phyloP scores from a whole-genome alignment of 2,113 vertebrate genomes.

The Varanus salvator region DNA sequence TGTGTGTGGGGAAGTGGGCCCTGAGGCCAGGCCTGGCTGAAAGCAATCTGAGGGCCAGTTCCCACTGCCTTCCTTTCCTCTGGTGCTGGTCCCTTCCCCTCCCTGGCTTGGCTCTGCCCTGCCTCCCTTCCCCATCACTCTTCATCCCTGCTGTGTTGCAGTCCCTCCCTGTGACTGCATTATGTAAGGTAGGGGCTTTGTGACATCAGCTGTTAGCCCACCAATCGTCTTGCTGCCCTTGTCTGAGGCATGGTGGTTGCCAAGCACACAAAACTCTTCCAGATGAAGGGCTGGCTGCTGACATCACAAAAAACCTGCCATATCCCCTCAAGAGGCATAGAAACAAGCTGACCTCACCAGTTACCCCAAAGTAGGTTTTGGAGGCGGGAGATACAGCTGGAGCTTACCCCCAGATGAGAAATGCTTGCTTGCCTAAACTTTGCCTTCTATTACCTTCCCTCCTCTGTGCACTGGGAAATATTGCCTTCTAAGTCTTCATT shows the following conservation, averaged over 20 bases:
- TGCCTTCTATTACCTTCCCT: not conserved
- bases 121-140: not conserved
- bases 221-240: not conserved
- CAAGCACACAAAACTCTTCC: not conserved
- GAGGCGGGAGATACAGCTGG: not conserved
- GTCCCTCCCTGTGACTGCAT: not conserved
- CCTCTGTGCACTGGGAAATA: too few relatives aligned
- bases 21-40: not conserved
- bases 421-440: not conserved
- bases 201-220: not conserved
- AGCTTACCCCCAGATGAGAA: not conserved
- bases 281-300: not conserved
- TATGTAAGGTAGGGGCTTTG: not conserved
- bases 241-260: not conserved
- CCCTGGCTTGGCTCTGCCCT: not conserved
- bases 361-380: not conserved
- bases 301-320: not conserved
- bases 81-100: too few relatives aligned
- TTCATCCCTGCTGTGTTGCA: not conserved
- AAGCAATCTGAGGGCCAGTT: not conserved
- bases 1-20: fast-evolving
- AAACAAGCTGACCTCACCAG: not conserved
- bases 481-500: too few relatives aligned
- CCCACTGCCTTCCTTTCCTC: not conserved
- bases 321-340: not conserved